Evolutionary conservation across 2,797 vertebrate species (phyloP), one percentile per base, ranked within the genome.

Genomic region (Pseudotriccus pelzelni): DNA sequence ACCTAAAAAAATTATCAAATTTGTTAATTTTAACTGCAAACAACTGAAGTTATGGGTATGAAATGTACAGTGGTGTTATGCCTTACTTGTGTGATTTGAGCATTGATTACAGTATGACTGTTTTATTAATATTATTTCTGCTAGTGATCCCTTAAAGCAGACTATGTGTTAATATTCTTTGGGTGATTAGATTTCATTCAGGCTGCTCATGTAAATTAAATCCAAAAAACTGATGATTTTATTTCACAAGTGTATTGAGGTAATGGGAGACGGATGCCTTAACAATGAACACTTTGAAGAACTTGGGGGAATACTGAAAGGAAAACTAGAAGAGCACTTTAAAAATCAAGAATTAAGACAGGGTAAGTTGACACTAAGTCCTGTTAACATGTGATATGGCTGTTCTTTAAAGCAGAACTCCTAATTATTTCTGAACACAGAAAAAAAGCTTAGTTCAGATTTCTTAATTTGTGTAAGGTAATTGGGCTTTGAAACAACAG

Each of bases 331-430:
- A 97, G 99, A 99, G 97, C 99, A 99, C 97, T 99, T 99, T 97
- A 99, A 99, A 98, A 99, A 99, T 96, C 99, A 99, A 97, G 99
- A 99, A 97, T 97, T 99, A 86, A 97, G 99, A 97, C 99, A 99
- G 81, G 98, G 99, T 99, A 96, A 97, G 91, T 52, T 70, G 76
- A 34, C 62, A 32, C 7, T 15, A 34, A 13, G 25, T 87, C 66
- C 77, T 68, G 21, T 84, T 93, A 68, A 78, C 53, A 4, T 41
- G 49, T 52, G 46, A 50, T 64, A 66, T 44, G 14, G 3, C 14
- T 66, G 11, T 70, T 89, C 27, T 70, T 83, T 46, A 73, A 89
- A 79, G 44, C 32, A 63, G 36, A 81, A 55, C 47, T 80, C 19
- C 23, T 76, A 44, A 53, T 74, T 39, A n/a, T 28, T 76, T 79